Conservation (phyloP, 2,888 invertebrate genomes). For the Drosophila formosana region DNA sequence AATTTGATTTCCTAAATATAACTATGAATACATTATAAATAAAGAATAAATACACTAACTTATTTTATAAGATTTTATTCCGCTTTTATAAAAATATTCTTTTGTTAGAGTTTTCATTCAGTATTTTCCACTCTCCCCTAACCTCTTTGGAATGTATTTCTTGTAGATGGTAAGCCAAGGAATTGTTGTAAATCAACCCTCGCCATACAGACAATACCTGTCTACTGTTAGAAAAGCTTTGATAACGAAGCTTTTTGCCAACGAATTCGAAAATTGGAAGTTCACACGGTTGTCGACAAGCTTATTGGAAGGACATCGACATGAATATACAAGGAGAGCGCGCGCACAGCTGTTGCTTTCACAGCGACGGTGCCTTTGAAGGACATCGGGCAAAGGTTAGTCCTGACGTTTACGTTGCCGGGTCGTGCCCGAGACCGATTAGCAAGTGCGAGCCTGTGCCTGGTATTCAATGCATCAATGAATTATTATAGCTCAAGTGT, state of each 20-base stretch:
- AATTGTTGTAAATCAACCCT: slow-evolving; percentile 26
- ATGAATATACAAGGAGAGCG: slow-evolving; percentile 35
- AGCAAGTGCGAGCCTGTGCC: slow-evolving; percentile 67
- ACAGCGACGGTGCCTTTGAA: slow-evolving; percentile 77
- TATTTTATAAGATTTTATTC: too few relatives aligned
- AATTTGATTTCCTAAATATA: too few relatives aligned
- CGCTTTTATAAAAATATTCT: too few relatives aligned
- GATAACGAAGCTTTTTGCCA: slow-evolving; percentile 64
- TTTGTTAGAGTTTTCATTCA: too few relatives aligned
- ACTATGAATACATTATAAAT: too few relatives aligned
- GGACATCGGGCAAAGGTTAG: slow-evolving; percentile 77
- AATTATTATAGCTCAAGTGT: slow-evolving; percentile 76
- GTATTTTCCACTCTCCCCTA: too few relatives aligned
- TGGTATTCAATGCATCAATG: slow-evolving; percentile 73
- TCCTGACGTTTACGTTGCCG: slow-evolving; percentile 78
- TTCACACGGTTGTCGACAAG: slow-evolving; percentile 23
- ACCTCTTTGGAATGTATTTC: neutral
- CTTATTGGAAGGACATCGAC: slow-evolving; percentile 42
- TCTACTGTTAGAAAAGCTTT: slow-evolving; percentile 45
- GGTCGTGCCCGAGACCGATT: slow-evolving; percentile 64
- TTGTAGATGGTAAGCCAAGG: neutral
- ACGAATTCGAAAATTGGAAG: slow-evolving; percentile 66
- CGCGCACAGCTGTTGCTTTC: slow-evolving; percentile 78
- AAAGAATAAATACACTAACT: too few relatives aligned
- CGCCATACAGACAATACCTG: slow-evolving; percentile 22